Conservation (phyloP, 1,140 invertebrate species). For the Lepidostoma basale region DNA sequence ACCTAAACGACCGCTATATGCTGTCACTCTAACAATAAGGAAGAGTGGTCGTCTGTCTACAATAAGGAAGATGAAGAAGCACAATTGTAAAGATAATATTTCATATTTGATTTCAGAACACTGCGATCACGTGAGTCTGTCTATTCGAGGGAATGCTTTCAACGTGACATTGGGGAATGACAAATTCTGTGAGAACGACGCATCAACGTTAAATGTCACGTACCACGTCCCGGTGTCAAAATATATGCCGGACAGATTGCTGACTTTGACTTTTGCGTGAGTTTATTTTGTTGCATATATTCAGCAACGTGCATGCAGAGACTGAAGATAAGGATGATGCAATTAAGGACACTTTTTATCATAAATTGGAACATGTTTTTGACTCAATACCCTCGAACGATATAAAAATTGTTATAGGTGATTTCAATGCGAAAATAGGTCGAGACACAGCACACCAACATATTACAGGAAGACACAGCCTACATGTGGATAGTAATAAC, state of each 20-base stretch:
- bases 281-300: not conserved
- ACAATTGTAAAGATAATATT: not conserved
- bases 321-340: no score
- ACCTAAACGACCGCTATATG: not conserved
- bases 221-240: conserved; percentile 65
- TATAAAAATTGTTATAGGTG: no score
- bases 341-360: no score
- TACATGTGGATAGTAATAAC: no score
- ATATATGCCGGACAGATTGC: conserved; percentile 62
- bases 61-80: not conserved
- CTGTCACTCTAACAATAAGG: not conserved
- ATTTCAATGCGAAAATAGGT: no score
- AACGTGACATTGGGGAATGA: conserved; percentile 52
- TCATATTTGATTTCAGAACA: conserved; percentile 36
- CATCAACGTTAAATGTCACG: conserved; percentile 55
- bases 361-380: no score
- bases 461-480: no score
- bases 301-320: no score
- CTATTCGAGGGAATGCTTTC: conserved; percentile 48
- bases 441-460: no score
- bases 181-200: conserved; percentile 50
- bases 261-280: conserved; percentile 64
- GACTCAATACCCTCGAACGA: no score
- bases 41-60: not conserved
- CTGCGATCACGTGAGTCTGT: conserved; percentile 45